Conservation (phyloP, 1,140 invertebrate genomes). For the Liolophura sinensis region DNA sequence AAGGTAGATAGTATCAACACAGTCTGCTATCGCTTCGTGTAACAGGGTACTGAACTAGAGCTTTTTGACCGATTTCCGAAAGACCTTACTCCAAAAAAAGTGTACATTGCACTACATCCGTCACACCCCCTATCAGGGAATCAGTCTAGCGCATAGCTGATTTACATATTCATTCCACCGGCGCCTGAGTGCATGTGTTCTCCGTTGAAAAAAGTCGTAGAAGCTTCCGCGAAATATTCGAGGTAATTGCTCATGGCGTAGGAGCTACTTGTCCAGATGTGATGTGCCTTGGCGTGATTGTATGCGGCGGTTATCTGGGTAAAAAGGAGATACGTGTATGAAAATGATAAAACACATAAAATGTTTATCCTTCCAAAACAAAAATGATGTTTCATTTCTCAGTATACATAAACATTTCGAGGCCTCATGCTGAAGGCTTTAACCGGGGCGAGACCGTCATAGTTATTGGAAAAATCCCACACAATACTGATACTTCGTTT, state of each 20-base stretch:
- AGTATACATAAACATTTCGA: neutral
- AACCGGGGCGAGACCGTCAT: neutral
- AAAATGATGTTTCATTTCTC: neutral
- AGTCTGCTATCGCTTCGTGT: too few relatives aligned
- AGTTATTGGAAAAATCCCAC: neutral
- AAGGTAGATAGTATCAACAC: too few relatives aligned
- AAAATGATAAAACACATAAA: neutral
- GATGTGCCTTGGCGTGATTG: neutral
- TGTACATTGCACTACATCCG: too few relatives aligned
- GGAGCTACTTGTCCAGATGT: constrained; percentile 20
- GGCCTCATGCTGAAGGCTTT: neutral
- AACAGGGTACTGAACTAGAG: too few relatives aligned
- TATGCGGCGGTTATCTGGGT: constrained; percentile 4
- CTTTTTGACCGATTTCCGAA: too few relatives aligned
- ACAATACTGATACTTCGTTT: neutral
- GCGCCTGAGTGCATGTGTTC: constrained; percentile 11
- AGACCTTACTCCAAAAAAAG: too few relatives aligned
- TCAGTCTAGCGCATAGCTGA: too few relatives aligned
- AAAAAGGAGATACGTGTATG: neutral
- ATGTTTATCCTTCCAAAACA: neutral
- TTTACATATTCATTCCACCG: constrained; percentile 27
- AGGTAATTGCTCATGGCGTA: constrained; percentile 31
- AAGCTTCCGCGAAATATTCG: constrained; percentile 33
- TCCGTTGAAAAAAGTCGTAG: constrained; percentile 23
- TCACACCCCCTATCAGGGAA: too few relatives aligned